phyloP scores from a whole-genome alignment of 2,113 vertebrate species.

The Nansenia antarctica region DNA sequence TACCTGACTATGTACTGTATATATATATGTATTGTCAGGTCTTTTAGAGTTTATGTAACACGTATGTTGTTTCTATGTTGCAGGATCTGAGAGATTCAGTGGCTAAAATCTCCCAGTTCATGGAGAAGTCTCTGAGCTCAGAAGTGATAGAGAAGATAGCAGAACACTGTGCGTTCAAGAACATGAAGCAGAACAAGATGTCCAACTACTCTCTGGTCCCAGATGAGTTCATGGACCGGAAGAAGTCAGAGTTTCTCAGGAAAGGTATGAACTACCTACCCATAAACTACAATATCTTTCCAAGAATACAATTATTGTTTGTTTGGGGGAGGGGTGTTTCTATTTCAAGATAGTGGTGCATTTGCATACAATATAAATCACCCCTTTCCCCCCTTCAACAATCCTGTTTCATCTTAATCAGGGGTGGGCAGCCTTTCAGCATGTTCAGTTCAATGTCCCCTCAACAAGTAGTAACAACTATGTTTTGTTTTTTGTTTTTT shows the following conservation, averaged over 20 bases:
- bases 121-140: conserved; percentile 54
- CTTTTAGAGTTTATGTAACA: neutral
- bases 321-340: too few species aligned
- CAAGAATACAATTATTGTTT: too few species aligned
- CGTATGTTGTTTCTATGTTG: too few species aligned
- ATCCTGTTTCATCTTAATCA: too few species aligned
- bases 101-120: conserved; percentile 49
- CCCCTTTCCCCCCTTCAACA: too few species aligned
- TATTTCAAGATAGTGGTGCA: too few species aligned
- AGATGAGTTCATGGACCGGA: conserved; percentile 58
- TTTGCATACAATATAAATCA: too few species aligned
- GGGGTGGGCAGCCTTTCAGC: too few species aligned
- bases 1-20: neutral
- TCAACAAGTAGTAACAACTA: too few species aligned
- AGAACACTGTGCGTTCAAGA: conserved; percentile 62
- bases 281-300: neutral
- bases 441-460: too few species aligned
- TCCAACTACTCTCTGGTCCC: conserved; percentile 71
- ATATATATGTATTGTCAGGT: neutral
- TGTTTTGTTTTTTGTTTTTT: conserved; percentile 27
- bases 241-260: conserved; percentile 66
- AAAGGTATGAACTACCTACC: conserved; percentile 58
- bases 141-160: conserved; percentile 59
- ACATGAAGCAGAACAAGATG: conserved; percentile 76
- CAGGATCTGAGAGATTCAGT: conserved; percentile 62